A percentile compares a stretch with the other conserved stretches of the same genome.
Conservation (phyloP, 2,888 invertebrate species). For the Megaustenia siamemsis region DNA sequence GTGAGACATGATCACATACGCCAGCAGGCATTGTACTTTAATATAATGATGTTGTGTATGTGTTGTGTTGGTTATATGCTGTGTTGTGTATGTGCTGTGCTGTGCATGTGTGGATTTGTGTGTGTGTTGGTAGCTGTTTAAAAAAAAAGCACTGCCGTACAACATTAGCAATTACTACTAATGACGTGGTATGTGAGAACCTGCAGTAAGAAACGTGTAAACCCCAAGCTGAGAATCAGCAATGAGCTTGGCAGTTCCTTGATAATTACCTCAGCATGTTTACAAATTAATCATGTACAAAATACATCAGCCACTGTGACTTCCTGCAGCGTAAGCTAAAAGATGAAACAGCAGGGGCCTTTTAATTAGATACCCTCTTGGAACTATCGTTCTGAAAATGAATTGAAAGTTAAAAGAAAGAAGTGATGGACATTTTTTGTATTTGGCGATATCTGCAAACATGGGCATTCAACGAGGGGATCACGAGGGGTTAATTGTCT, state of each 20-base stretch:
- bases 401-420: background rate
- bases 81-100: too few species aligned
- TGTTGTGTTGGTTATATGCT: too few species aligned
- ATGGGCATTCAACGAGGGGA: too few species aligned
- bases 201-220: background rate
- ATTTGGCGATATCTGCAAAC: too few species aligned
- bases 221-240: background rate
- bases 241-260: background rate
- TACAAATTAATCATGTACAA: conserved; percentile 16
- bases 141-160: too few species aligned
- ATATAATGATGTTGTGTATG: too few species aligned
- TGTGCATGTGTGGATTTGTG: too few species aligned
- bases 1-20: too few species aligned
- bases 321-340: background rate
- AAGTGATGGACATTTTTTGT: too few species aligned
- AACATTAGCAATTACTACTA: background rate
- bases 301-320: background rate
- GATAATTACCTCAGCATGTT: conserved; percentile 16
- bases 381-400: background rate
- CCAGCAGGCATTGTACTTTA: too few species aligned
- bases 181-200: background rate
- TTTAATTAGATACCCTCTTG: conserved; percentile 2
- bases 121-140: too few species aligned
- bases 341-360: background rate
- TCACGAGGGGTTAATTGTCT: too few species aligned